These are phyloP conservation scores for Metallyticus violacea DNA, from an alignment of 2,888 invertebrate genomes.

Conservation along the genomic window DNA sequence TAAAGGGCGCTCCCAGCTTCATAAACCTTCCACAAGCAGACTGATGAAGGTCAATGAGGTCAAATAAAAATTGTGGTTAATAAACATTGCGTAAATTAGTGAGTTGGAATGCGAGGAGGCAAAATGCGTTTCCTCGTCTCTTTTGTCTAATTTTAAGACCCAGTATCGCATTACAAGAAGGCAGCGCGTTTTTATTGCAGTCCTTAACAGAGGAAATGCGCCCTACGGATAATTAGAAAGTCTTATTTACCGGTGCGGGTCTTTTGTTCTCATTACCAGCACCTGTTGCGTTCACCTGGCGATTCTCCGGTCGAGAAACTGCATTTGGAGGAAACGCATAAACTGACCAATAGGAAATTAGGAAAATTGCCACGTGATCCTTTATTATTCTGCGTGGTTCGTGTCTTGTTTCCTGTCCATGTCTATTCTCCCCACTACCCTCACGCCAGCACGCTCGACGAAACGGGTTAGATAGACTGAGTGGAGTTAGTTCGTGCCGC, in stretches of 20 bases:
- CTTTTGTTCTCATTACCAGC: not conserved
- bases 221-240: not conserved
- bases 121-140: not conserved
- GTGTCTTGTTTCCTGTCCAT: not conserved
- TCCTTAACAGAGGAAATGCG: not conserved
- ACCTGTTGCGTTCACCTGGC: not conserved
- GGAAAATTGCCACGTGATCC: not conserved
- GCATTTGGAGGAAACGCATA: not conserved
- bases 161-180: not conserved
- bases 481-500: too few species aligned
- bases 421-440: not conserved
- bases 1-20: not conserved
- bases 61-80: not conserved
- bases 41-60: not conserved
- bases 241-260: not conserved
- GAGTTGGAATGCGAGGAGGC: not conserved
- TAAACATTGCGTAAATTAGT: not conserved
- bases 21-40: not conserved
- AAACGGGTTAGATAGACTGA: not conserved
- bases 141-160: not conserved
- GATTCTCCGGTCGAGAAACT: too few species aligned
- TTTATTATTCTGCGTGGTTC: conserved; percentile 2
- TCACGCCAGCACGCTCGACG: not conserved
- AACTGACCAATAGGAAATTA: not conserved
- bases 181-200: too few species aligned